A percentile compares a stretch with the other conserved stretches of the same genome.
These are phyloP conservation scores for Mus minutoides DNA, from an alignment of 2,797 vertebrate genomes.

Conservation along the genomic window DNA sequence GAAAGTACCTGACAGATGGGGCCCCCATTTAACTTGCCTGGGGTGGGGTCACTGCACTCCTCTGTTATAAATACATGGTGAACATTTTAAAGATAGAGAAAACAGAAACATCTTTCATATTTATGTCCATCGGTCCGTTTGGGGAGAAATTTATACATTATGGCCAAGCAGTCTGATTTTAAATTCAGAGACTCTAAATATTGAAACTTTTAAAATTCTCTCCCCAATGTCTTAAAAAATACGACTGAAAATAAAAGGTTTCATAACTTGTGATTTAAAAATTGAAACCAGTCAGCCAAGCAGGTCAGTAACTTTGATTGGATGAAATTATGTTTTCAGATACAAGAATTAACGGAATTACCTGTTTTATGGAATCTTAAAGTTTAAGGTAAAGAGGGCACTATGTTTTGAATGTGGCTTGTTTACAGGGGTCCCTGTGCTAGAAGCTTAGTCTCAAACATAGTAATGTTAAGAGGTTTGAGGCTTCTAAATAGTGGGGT, in stretches of 20 bases:
- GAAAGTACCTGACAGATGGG: not conserved
- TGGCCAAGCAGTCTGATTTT: constrained; percentile 44
- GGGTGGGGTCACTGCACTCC: not conserved
- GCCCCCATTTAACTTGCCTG: not conserved
- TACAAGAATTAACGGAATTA: not conserved
- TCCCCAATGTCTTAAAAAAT: constrained; percentile 32
- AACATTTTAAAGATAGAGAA: constrained; percentile 45
- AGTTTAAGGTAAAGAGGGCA: not conserved
- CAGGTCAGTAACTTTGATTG: not conserved
- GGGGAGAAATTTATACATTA: not conserved
- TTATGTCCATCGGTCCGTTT: not conserved
- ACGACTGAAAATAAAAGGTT: constrained; percentile 3
- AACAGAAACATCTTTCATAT: not conserved
- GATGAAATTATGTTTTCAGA: constrained; percentile 8
- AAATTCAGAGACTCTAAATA: constrained; percentile 52
- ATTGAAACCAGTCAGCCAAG: not conserved
- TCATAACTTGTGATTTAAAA: constrained; percentile 44
- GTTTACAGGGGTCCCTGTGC: too few species aligned
- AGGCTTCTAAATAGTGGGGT: not conserved
- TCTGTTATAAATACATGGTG: not conserved
- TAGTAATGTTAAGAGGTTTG: not conserved
- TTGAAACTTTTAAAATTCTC: constrained; percentile 18
- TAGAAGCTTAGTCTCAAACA: not conserved
- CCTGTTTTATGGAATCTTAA: not conserved
- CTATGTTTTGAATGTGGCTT: not conserved